Evolutionary conservation across 2,113 vertebrate genomes (phyloP).

Genomic region (Prietella phreatophila): DNA sequence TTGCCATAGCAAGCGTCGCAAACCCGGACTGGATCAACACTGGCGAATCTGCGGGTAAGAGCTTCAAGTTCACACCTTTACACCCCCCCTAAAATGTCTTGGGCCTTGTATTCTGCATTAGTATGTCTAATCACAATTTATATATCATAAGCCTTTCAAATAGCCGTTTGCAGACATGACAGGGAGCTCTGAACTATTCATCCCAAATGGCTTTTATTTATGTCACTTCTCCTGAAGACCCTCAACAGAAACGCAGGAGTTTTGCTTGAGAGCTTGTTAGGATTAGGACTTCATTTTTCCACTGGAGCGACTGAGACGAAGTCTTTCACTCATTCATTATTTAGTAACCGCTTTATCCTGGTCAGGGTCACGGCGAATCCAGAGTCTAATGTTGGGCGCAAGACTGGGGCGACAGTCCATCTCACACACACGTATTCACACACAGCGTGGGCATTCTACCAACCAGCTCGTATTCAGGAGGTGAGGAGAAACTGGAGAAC

Average conservation of each 20-base stretch:
- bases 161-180: not conserved
- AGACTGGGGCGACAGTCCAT: no score
- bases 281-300: no score
- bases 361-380: not conserved
- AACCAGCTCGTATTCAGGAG: not conserved
- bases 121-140: not conserved
- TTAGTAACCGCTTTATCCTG: not conserved
- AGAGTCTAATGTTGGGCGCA: not conserved
- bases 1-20: slow-evolving; percentile 96
- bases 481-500: not conserved
- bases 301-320: no score
- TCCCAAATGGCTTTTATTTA: not conserved
- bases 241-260: not conserved
- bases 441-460: no score
- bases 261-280: not conserved
- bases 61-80: not conserved
- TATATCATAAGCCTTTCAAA: not conserved
- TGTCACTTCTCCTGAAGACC: not conserved
- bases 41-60: slow-evolving; percentile 93
- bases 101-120: not conserved
- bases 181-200: not conserved
- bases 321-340: not conserved
- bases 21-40: slow-evolving; percentile 99
- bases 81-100: not conserved
- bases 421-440: not conserved